Base-by-base conservation (phyloP, 1,140 invertebrate genomes). In the Planococcus citri region DNA sequence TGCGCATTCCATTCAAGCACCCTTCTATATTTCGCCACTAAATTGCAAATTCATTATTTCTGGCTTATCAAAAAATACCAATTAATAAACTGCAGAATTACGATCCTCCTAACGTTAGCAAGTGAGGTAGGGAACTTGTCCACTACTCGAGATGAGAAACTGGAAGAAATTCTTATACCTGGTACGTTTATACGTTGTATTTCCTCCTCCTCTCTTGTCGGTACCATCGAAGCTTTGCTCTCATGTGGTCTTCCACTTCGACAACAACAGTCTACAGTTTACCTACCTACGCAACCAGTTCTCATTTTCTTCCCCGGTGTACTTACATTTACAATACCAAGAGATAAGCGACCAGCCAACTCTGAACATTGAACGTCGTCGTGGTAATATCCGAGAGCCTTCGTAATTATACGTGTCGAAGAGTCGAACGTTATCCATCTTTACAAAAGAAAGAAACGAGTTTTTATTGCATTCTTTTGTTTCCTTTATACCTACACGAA, bases 381-480 rank as follows among this genome's bases (percentile, higher is more conserved):
- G n/a, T n/a, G n/a, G n/a, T n/a, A n/a, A n/a, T n/a, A n/a, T n/a
- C n/a, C n/a, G n/a, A n/a, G n/a, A n/a, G n/a, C n/a, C n/a, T n/a
- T n/a, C n/a, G 41, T 51, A 51, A 51, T 51, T 51, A 51, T 51
- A 51, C 41, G 41, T 51, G 41, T 51, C 41, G 41, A 51, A 51
- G 41, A 51, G 41, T 51, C 41, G 41, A 51, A 51, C 41, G 41
- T 51, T 51, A 51, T 51, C 41, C 41, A 51, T 51, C 41, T 51
- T 51, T 20, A 51, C 41, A 51, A 51, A 51, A 51, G 33, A 37
- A 2, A 17, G 41, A 20, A 51, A 51, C 41, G n/a, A 51, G 41
- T 51, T 51, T 51, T 51, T 51, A 51, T 51, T 51, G 41, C 41
- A 51, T 51, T 51, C 41, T 51, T 51, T 51, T 51, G 41, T 51